Percentiles rank a stretch among this genome's conserved stretches.
Evolutionary conservation across 2,113 vertebrate genomes (phyloP).

Genomic region (Eurypyga helias): DNA sequence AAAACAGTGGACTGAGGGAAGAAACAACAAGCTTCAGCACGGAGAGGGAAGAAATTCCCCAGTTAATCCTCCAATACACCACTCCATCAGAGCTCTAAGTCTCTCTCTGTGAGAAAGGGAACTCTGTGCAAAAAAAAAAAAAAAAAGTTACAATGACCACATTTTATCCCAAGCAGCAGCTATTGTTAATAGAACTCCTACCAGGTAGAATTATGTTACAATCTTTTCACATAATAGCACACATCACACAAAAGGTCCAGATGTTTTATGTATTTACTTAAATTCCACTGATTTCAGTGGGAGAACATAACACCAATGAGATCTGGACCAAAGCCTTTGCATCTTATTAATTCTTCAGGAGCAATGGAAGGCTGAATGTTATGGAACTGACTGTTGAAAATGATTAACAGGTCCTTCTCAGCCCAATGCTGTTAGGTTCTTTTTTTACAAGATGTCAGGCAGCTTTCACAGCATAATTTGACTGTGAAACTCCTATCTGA

Average conservation of each 20-base stretch:
- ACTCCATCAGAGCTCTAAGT: neutral
- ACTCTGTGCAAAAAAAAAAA: neutral
- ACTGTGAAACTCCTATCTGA: neutral
- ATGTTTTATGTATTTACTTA: neutral
- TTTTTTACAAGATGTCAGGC: neutral
- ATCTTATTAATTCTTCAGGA: neutral
- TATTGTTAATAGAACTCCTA: neutral
- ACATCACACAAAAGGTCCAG: neutral
- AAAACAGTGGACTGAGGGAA: neutral
- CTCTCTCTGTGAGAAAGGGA: neutral
- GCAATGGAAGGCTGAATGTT: neutral
- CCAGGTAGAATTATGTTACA: neutral
- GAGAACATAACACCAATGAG: neutral
- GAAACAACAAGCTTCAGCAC: neutral
- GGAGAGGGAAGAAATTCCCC: neutral
- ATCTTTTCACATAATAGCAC: neutral
- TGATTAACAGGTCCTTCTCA: neutral
- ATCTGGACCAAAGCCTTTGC: neutral
- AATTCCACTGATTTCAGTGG: neutral
- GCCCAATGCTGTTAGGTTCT: neutral
- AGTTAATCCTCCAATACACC: neutral
- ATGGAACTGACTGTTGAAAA: neutral
- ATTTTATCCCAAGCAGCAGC: neutral
- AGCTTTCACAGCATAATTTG: neutral
- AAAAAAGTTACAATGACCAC: neutral